A percentile compares a stretch with the other conserved stretches of the same genome.
Conservation (phyloP, 2,797 vertebrate genomes). For the Vultur gryphus region DNA sequence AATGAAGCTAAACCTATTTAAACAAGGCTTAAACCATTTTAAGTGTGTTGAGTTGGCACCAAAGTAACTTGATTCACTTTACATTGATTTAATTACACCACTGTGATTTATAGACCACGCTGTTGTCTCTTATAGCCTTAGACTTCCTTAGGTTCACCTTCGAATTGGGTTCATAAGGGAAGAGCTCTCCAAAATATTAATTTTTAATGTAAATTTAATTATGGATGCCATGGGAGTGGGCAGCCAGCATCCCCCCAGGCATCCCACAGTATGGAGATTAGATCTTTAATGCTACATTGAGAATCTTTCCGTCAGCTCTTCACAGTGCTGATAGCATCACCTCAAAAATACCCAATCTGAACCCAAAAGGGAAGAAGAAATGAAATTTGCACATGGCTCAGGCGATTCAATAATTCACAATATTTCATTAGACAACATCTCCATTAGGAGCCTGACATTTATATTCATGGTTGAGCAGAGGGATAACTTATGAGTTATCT, state of each 20-base stretch:
- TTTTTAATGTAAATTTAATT: slow-evolving; percentile 33
- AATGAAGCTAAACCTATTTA: slow-evolving; percentile 53
- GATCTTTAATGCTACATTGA: background rate
- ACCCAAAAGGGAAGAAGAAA: slow-evolving; percentile 52
- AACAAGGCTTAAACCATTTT: slow-evolving; percentile 31
- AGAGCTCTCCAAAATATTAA: background rate
- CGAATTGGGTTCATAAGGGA: background rate
- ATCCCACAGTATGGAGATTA: background rate
- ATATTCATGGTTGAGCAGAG: slow-evolving; percentile 60
- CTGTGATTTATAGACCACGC: background rate
- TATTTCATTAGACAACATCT: slow-evolving; percentile 65
- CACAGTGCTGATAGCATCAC: slow-evolving; percentile 1
- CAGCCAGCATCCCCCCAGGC: background rate
- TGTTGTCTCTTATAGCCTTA: background rate
- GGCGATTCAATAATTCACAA: slow-evolving; percentile 34
- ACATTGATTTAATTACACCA: slow-evolving; percentile 39
- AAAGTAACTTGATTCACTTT: slow-evolving; percentile 43
- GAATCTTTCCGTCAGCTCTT: slow-evolving; percentile 5
- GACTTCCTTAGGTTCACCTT: background rate
- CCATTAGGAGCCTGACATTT: slow-evolving; percentile 58
- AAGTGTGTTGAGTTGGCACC: slow-evolving; percentile 33
- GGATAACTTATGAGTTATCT: slow-evolving; percentile 58
- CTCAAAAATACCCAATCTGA: slow-evolving; percentile 17
- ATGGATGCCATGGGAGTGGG: background rate
- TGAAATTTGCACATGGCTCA: slow-evolving; percentile 48